Conservation (phyloP, 2,797 vertebrate species). For the Coracias cyanogaster region DNA sequence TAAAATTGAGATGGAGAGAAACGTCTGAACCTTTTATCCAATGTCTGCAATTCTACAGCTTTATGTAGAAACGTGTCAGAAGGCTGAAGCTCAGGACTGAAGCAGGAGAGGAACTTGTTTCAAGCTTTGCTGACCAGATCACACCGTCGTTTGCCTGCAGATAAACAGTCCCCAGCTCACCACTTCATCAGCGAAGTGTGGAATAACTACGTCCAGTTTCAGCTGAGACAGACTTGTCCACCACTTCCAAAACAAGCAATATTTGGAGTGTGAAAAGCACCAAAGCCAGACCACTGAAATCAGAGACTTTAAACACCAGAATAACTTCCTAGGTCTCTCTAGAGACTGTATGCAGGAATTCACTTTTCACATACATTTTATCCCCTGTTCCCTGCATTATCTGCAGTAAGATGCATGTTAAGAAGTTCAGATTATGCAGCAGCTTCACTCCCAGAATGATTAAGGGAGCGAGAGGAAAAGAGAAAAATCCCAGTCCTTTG, state of each 20-base stretch:
- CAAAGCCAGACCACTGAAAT: background rate
- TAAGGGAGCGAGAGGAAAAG: background rate
- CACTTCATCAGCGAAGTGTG: background rate
- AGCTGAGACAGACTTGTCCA: background rate
- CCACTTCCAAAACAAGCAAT: fast-evolving
- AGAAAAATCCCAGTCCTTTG: background rate
- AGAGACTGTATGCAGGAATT: background rate
- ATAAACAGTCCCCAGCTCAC: background rate
- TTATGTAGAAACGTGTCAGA: background rate
- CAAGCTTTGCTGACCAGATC: background rate
- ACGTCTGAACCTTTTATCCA: background rate
- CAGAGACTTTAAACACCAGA: background rate
- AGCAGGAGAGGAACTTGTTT: background rate
- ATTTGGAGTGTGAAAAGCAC: background rate
- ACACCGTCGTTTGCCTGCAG: background rate
- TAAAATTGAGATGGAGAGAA: background rate
- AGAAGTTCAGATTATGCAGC: background rate
- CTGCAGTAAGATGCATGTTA: background rate
- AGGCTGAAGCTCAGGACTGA: background rate
- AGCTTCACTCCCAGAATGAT: background rate
- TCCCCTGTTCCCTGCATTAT: background rate
- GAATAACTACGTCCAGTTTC: background rate
- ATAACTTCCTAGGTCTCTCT: background rate
- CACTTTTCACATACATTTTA: background rate
- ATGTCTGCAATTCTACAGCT: background rate